Evolutionary conservation across 2,113 vertebrate genomes (phyloP).

Genomic region (Talpa occidentalis): DNA sequence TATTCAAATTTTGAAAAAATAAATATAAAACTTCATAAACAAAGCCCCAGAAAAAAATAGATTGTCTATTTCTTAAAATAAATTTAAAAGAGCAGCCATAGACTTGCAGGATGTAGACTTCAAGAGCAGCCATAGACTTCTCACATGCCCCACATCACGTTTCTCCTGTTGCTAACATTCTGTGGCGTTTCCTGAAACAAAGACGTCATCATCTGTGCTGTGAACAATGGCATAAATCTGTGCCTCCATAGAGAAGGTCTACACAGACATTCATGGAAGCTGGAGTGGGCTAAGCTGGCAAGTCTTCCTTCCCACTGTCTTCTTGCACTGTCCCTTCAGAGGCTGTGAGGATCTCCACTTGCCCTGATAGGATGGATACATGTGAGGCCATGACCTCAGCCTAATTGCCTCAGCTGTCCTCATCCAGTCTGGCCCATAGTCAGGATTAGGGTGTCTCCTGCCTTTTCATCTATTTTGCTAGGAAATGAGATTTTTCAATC

Average conservation of each 20-base stretch:
- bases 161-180: neutral
- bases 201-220: neutral
- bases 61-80: neutral
- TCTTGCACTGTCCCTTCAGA: neutral
- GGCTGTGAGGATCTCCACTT: neutral
- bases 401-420: neutral
- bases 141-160: too few species aligned
- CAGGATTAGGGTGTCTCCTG: neutral
- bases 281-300: neutral
- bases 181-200: neutral
- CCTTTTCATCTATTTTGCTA: neutral
- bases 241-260: neutral
- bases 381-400: neutral
- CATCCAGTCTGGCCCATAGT: neutral
- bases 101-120: neutral
- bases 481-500: neutral
- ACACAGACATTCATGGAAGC: neutral
- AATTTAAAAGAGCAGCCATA: neutral
- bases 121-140: neutral
- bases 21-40: neutral
- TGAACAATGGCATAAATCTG: neutral
- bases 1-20: neutral
- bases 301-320: neutral
- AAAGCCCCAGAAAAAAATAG: neutral
- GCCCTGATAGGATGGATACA: neutral